These are phyloP conservation scores for Dysmachus trigonus DNA, from an alignment of 2,888 invertebrate genomes.

Conservation along the genomic window DNA sequence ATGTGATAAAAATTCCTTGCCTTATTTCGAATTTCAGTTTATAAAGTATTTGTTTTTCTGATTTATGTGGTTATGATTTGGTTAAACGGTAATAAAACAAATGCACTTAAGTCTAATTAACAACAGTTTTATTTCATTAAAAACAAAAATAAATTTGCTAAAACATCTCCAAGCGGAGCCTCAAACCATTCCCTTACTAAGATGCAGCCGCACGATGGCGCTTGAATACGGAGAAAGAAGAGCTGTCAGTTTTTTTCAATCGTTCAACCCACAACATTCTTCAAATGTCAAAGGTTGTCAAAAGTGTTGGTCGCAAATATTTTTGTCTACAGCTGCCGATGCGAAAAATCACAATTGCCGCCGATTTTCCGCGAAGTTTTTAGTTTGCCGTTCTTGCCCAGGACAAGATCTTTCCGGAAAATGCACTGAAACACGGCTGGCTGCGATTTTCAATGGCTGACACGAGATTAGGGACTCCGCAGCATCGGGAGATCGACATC, in stretches of 20 bases:
- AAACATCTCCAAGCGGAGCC: background rate
- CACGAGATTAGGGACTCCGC: slow-evolving; percentile 1
- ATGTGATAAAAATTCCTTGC: too few relatives aligned
- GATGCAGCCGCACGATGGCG: background rate
- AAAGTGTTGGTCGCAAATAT: background rate
- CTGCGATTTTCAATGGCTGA: slow-evolving; percentile 41
- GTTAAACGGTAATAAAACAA: background rate
- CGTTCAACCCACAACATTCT: slow-evolving; percentile 6
- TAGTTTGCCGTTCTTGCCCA: background rate
- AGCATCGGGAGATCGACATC: slow-evolving; percentile 72
- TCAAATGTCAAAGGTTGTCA: slow-evolving; percentile 25
- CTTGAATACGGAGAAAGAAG: background rate
- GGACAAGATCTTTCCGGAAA: background rate
- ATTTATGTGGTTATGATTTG: too few relatives aligned
- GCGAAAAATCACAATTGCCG: background rate
- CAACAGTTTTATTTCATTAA: background rate
- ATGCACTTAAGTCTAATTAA: background rate
- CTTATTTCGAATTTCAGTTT: too few relatives aligned
- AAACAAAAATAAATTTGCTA: background rate
- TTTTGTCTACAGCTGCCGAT: background rate
- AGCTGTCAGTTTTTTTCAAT: background rate
- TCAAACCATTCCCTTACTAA: background rate
- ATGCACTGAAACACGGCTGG: background rate
- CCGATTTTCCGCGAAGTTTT: background rate
- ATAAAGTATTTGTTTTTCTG: too few relatives aligned